These are phyloP conservation scores for Lochmaea crataegi DNA, from an alignment of 2,888 invertebrate species.

Conservation along the genomic window DNA sequence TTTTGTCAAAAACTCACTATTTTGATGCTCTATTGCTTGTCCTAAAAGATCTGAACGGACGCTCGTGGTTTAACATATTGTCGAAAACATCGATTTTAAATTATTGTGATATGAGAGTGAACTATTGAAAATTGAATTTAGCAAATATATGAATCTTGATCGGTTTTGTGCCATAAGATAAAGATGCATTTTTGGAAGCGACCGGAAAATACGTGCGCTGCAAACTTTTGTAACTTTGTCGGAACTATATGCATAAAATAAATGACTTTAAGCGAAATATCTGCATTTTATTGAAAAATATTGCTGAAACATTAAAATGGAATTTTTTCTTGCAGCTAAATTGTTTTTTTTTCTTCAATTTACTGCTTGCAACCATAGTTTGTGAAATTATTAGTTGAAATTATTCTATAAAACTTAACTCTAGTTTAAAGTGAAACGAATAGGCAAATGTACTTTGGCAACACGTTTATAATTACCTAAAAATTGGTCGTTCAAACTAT, in stretches of 20 bases:
- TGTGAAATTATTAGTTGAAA: too few relatives aligned
- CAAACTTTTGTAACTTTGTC: conserved; percentile 33
- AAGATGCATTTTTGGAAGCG: conserved; percentile 30
- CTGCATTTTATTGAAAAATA: conserved; percentile 38
- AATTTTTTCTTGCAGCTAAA: too few relatives aligned
- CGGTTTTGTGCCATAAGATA: conserved; percentile 33
- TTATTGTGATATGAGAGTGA: conserved; percentile 27
- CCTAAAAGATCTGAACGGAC: background rate
- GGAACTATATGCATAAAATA: conserved; percentile 36
- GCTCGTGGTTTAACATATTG: conserved; percentile 6
- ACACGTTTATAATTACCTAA: too few relatives aligned
- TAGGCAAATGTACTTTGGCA: too few relatives aligned
- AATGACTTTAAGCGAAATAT: conserved; percentile 34
- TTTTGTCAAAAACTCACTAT: too few relatives aligned
- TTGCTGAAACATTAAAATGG: conserved; percentile 35
- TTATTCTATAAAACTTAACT: too few relatives aligned
- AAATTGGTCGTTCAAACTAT: too few relatives aligned
- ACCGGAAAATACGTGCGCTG: conserved; percentile 18
- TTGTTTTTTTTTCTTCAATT: too few relatives aligned
- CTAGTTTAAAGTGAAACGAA: too few relatives aligned
- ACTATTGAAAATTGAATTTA: conserved; percentile 30
- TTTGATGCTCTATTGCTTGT: too few relatives aligned
- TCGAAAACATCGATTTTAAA: conserved; percentile 15
- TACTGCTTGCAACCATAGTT: too few relatives aligned
- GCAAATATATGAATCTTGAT: conserved; percentile 37